These are phyloP conservation scores for Ruditapes philippinarum DNA, from an alignment of 1,140 invertebrate species.

Conservation along the genomic window DNA sequence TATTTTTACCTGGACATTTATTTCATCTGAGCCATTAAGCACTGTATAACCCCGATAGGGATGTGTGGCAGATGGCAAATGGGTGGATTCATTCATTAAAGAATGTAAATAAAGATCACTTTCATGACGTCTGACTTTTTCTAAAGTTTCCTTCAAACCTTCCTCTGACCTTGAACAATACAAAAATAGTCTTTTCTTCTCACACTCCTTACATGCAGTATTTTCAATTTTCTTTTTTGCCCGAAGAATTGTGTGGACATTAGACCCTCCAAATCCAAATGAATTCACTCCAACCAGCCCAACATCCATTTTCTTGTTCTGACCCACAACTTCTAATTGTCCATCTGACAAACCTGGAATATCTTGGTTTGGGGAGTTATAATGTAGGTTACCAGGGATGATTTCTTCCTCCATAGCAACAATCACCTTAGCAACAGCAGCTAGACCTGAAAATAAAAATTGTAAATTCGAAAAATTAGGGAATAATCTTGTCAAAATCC, in stretches of 20 bases:
- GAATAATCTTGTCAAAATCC: too few species aligned
- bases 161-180: slow-evolving; percentile 95
- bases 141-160: slow-evolving; percentile 91
- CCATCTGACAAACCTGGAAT: slow-evolving; percentile 96
- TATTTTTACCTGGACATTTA: slow-evolving; percentile 19
- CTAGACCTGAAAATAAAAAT: slow-evolving; percentile 90
- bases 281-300: slow-evolving; percentile 96
- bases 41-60: slow-evolving; percentile 92
- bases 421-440: slow-evolving; percentile 95
- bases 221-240: slow-evolving; percentile 75
- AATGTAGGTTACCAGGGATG: slow-evolving; percentile 97
- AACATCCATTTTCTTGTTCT: slow-evolving; percentile 93
- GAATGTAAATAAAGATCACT: slow-evolving; percentile 92
- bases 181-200: slow-evolving; percentile 90
- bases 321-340: slow-evolving; percentile 94
- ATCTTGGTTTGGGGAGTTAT: slow-evolving; percentile 93
- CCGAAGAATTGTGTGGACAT: slow-evolving; percentile 96
- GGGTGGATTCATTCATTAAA: slow-evolving; percentile 92
- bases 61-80: slow-evolving; percentile 91
- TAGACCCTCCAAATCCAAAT: slow-evolving; percentile 99
- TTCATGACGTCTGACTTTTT: slow-evolving; percentile 87
- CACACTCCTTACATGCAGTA: slow-evolving; percentile 75
- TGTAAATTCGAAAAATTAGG: too few species aligned
- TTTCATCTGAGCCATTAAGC: slow-evolving; percentile 86
- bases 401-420: slow-evolving; percentile 95